phyloP scores from a whole-genome alignment of 2,888 invertebrate species.

The Priocnemis perturbator region DNA sequence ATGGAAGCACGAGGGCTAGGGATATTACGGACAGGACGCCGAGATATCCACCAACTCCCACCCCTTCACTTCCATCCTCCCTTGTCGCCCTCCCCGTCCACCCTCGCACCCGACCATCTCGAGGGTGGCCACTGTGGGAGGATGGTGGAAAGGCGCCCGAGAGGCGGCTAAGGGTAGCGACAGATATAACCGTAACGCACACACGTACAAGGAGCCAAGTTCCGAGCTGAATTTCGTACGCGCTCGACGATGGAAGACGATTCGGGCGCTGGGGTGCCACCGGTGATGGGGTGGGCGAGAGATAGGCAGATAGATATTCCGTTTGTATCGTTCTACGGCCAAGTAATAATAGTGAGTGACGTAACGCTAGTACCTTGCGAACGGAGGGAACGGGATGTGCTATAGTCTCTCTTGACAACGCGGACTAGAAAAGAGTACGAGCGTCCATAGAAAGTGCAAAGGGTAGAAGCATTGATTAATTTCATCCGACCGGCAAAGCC shows the following conservation, averaged over 20 bases:
- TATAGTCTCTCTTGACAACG: no score
- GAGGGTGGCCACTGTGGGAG: slow-evolving; percentile 48
- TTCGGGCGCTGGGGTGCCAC: background rate
- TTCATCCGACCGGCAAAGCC: no score
- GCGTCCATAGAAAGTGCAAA: no score
- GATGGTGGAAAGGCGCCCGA: slow-evolving; percentile 65
- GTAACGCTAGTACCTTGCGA: background rate
- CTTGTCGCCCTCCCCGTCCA: background rate
- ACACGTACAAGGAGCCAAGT: slow-evolving; percentile 61
- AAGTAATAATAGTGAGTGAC: background rate
- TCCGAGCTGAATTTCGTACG: slow-evolving; percentile 45
- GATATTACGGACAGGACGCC: slow-evolving; percentile 74
- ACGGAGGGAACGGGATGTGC: no score
- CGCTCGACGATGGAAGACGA: background rate
- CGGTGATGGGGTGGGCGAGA: background rate
- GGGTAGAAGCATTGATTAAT: no score
- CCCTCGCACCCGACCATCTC: slow-evolving; percentile 57
- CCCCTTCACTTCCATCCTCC: slow-evolving; percentile 31
- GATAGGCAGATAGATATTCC: no score
- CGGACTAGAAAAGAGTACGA: no score
- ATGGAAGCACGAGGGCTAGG: slow-evolving; percentile 62
- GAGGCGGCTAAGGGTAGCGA: slow-evolving; percentile 68
- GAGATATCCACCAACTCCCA: slow-evolving; percentile 68
- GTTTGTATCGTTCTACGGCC: background rate
- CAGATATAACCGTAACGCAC: slow-evolving; percentile 67